A percentile compares a stretch with the other conserved stretches of the same genome.
These are phyloP conservation scores for Picathartes gymnocephalus DNA, from an alignment of 2,113 vertebrate species.

Conservation along the genomic window DNA sequence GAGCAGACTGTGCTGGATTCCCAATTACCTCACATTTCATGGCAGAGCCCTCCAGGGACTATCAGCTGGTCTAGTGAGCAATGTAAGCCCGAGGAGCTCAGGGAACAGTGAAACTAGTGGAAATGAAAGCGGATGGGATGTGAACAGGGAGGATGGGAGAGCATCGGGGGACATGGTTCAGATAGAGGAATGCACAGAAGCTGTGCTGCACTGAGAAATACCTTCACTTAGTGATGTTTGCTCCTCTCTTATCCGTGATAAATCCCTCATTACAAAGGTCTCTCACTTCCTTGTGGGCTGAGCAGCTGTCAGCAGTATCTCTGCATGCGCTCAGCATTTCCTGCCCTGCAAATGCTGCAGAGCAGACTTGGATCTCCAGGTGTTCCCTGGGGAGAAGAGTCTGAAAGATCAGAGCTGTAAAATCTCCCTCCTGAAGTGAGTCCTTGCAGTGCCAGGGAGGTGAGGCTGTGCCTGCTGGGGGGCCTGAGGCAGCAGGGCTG, in stretches of 20 bases:
- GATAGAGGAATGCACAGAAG: neutral
- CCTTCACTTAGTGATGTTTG: neutral
- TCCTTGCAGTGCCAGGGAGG: neutral
- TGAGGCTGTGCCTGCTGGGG: neutral
- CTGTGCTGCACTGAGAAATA: neutral
- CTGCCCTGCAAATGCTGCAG: neutral
- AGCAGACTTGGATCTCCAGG: neutral
- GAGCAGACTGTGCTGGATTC: neutral
- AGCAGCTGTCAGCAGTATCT: neutral
- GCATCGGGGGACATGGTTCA: neutral
- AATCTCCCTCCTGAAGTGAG: neutral
- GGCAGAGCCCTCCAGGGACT: neutral
- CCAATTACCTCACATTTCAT: neutral
- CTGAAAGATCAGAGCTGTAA: neutral
- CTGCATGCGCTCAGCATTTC: neutral
- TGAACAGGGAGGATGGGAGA: neutral
- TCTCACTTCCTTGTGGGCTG: neutral
- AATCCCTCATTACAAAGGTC: neutral
- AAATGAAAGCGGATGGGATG: neutral
- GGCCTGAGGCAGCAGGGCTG: neutral
- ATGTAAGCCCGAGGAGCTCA: neutral
- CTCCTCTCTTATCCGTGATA: neutral
- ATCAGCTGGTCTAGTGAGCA: neutral
- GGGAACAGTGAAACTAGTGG: neutral
- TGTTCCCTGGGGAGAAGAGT: neutral